These are phyloP conservation scores for Pseudomyrmex gracilis DNA, from an alignment of 1,140 invertebrate species.

Conservation along the genomic window DNA sequence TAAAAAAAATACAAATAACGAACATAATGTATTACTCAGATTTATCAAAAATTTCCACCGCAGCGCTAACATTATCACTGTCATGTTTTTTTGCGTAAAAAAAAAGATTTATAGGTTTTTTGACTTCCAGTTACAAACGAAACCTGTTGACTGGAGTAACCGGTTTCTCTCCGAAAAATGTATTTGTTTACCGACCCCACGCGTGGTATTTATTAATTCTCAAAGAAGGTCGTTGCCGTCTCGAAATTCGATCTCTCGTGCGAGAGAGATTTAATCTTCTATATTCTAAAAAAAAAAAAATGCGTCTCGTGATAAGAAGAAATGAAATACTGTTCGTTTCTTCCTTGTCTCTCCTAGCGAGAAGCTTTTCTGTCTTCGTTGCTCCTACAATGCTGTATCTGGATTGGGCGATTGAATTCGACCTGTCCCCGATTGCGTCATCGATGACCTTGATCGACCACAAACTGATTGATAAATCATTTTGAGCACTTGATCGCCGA, in stretches of 20 bases:
- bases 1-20: not conserved
- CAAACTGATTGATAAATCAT: constrained; percentile 78
- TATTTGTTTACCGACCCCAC: not conserved
- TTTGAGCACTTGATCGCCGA: constrained; percentile 70
- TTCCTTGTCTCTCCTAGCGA: not conserved
- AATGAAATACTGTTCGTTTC: not conserved
- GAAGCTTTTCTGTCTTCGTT: not conserved
- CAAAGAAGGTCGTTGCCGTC: not conserved
- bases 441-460: constrained; percentile 75
- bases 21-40: not conserved
- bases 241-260: not conserved
- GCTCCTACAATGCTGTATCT: not conserved
- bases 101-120: constrained; percentile 33
- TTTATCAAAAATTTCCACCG: not conserved
- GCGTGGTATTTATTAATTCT: not conserved
- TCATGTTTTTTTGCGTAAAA: not conserved
- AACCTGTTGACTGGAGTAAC: constrained; percentile 27
- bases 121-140: constrained; percentile 35
- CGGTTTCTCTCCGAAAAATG: constrained; percentile 36
- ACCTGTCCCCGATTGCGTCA: constrained; percentile 70
- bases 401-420: constrained; percentile 61
- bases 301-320: constrained; percentile 24
- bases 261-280: not conserved
- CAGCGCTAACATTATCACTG: not conserved
- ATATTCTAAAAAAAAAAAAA: constrained; percentile 18